These are phyloP conservation scores for Scomber colias DNA, from an alignment of 2,113 vertebrate species.

Conservation along the genomic window DNA sequence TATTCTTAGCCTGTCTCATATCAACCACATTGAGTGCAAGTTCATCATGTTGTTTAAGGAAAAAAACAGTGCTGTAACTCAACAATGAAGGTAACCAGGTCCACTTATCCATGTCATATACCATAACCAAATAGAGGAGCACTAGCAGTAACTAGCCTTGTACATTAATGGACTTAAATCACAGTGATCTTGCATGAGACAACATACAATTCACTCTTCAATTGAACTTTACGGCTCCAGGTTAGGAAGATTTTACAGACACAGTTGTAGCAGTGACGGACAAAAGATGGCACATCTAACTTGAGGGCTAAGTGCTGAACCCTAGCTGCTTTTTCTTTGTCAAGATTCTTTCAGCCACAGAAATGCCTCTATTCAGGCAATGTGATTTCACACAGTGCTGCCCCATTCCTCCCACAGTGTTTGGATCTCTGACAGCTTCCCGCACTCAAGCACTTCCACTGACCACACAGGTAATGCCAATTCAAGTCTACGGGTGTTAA, in stretches of 20 bases:
- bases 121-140: too few species aligned
- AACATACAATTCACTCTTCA: background rate
- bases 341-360: background rate
- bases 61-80: background rate
- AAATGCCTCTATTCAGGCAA: conserved; percentile 1
- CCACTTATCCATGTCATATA: too few species aligned
- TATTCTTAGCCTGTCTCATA: conserved; percentile 47
- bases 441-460: background rate
- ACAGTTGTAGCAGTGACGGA: background rate
- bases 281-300: background rate
- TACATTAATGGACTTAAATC: too few species aligned
- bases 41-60: background rate
- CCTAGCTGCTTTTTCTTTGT: background rate
- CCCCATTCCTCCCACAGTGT: background rate
- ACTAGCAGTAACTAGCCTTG: too few species aligned
- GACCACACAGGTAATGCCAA: background rate
- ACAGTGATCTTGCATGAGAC: background rate
- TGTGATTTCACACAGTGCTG: conserved; percentile 16
- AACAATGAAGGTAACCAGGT: too few species aligned
- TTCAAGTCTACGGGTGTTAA: background rate
- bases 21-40: background rate
- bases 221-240: background rate
- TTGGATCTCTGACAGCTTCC: background rate
- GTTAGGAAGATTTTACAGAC: background rate
- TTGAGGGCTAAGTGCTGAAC: background rate